A percentile compares a stretch with the other conserved stretches of the same genome.
phyloP scores from a whole-genome alignment of 1,140 invertebrate species.

The Thereuonema tuberculata region DNA sequence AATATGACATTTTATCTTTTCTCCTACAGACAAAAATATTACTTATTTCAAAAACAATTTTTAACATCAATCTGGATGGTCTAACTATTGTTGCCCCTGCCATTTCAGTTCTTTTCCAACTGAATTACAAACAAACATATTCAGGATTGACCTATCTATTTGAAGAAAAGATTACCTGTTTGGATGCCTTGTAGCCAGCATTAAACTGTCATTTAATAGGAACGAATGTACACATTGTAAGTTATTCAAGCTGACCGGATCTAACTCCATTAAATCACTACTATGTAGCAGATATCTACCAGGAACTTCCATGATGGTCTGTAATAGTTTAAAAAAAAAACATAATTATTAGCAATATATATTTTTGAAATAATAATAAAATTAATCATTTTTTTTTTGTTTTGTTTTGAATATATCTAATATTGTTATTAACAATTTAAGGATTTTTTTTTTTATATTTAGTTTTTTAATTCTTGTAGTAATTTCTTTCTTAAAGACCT shows the following conservation, averaged over 20 bases:
- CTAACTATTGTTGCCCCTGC: too few species aligned
- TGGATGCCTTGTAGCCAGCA: slow-evolving; percentile 58
- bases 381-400: too few species aligned
- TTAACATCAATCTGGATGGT: too few species aligned
- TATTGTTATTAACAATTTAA: neutral
- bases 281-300: slow-evolving; percentile 51
- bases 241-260: slow-evolving; percentile 67
- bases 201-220: slow-evolving; percentile 73
- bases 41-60: too few species aligned
- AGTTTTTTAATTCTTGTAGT: neutral
- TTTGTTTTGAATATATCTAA: neutral
- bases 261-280: slow-evolving; percentile 79
- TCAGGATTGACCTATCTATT: neutral
- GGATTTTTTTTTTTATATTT: neutral
- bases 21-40: too few species aligned
- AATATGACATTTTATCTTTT: too few species aligned
- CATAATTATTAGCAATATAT: neutral
- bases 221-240: slow-evolving; percentile 82
- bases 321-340: slow-evolving; percentile 16
- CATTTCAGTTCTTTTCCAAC: too few species aligned
- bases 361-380: too few species aligned
- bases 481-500: neutral
- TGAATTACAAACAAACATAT: neutral
- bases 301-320: slow-evolving; percentile 38
- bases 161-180: slow-evolving; percentile 36